Evolutionary conservation across 2,888 invertebrate genomes (phyloP), one percentile per base, ranked within the genome.

Genomic region (Thysanoteuthis rhombus): DNA sequence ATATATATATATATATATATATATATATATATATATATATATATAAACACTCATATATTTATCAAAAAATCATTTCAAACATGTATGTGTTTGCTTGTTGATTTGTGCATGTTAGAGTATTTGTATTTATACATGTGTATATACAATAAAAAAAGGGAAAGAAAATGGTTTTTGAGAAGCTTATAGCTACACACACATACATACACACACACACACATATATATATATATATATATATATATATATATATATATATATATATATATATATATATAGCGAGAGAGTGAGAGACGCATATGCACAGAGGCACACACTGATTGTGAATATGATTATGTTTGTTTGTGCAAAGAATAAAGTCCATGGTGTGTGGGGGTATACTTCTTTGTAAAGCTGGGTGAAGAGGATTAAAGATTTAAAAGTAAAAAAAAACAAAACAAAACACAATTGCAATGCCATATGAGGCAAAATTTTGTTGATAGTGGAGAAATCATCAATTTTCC

Each of bases 171-270:
- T n/a, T n/a, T n/a, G n/a, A n/a, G n/a, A n/a, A n/a, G n/a, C n/a
- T n/a, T n/a, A n/a, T n/a, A n/a, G n/a, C n/a, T n/a, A n/a, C n/a
- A n/a, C n/a, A n/a, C n/a, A n/a, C n/a, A n/a, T n/a, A 38, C 36
- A 90, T 90, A 1, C n/a, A n/a, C 28, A n/a, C 6, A 90, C n/a
- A 90, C 19, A 90, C n/a, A 90, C 28, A 25, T n/a, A 90, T 5
- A 90, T 90, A n/a, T 90, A 90, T 90, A n/a, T 90, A 90, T 90
- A 90, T 90, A n/a, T 16, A 90, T 90, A 90, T 90, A 90, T 90
- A 38, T 90, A 90, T 90, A 90, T 90, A 1, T 90, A 5, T 38
- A 36, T 8, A 90, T 90, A 90, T 25, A 38, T 90, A 38, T 90
- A 10, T 90, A 39, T 90, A 90, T 90, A 90, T 12, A 38, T 38